Base-by-base conservation (phyloP, 2,797 vertebrate genomes). In the Muscicapa striata region DNA sequence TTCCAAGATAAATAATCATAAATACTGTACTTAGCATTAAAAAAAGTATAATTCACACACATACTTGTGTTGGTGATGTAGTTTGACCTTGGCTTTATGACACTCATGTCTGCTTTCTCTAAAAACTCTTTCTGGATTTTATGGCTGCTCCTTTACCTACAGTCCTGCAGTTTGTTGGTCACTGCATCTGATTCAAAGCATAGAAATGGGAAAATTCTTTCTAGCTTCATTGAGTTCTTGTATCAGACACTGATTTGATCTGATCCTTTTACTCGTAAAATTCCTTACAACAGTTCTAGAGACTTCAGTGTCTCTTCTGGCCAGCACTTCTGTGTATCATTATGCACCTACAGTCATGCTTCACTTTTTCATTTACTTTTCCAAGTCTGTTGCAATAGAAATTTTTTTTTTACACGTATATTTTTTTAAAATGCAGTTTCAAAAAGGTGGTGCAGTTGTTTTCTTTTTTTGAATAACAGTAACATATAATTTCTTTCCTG, bases 1-100 rank as follows among this genome's bases (percentile, higher is more conserved):
- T 89, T 95, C 81, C 87, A 92, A 72, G 77, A 89, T 78, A 96
- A 97, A 95, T 93, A 91, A 61, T 57, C 72, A 93, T 86, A 95
- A 96, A 94, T 94, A 94, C 73, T 61, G 49, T 81, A 67, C 48
- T 92, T 95, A 82, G 38, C 22, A n/a, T 72, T 77, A 70, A 58
- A 63, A 70, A 43, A 67, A 27, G 34, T 83, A 49, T 66, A 91
- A 62, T 90, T 58, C 66, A 43, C 54, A 55, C 49, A 66, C 4
- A 0, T 20, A 41, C 36, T 52, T 87, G 26, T 75, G n/a, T 49
- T 27, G 70, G 41, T 73, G 78, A 15, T 84, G 63, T 41, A 80
- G 18, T 57, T 89, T 78, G 63, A 82, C 75, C 61, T 93, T 86
- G 69, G 26, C 48, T 86, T 91, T 91, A 74, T 83, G 69, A 38